Percentiles rank a stretch among this genome's conserved stretches.
phyloP scores from a whole-genome alignment of 2,888 invertebrate species.

The Scaeva pyrastri region DNA sequence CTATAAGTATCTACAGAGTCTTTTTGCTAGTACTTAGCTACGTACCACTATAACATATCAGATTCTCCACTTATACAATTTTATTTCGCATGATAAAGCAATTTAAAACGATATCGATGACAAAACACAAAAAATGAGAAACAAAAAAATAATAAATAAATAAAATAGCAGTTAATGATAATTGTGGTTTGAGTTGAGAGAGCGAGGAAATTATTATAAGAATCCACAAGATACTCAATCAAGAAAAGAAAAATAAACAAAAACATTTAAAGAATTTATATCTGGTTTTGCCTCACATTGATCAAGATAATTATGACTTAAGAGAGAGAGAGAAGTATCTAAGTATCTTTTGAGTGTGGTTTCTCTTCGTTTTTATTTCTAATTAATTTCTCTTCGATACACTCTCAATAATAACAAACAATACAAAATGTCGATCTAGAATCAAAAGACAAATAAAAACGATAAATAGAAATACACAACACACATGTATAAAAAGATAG shows the following conservation, averaged over 20 bases:
- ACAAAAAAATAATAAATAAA: background rate
- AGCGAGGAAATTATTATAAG: background rate
- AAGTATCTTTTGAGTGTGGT: background rate
- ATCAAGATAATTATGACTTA: background rate
- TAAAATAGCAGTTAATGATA: constrained; percentile 1
- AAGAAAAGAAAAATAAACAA: background rate
- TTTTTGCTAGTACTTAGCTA: no score
- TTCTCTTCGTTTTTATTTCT: background rate
- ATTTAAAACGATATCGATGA: constrained; percentile 21
- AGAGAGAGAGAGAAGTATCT: constrained; percentile 2
- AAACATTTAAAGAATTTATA: background rate
- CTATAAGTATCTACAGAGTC: no score
- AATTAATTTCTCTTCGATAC: constrained; percentile 23
- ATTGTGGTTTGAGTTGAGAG: background rate
- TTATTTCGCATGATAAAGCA: constrained; percentile 3
- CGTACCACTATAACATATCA: no score
- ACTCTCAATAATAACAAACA: constrained; percentile 32
- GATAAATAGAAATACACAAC: background rate
- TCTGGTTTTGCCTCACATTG: background rate
- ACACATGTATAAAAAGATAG: background rate
- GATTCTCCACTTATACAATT: background rate
- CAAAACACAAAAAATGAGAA: background rate
- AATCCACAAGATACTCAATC: background rate
- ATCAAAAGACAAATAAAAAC: background rate
- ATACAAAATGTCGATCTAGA: constrained; percentile 44